Evolutionary conservation across 1,140 invertebrate species (phyloP).

Genomic region (Portunus trituberculatus): DNA sequence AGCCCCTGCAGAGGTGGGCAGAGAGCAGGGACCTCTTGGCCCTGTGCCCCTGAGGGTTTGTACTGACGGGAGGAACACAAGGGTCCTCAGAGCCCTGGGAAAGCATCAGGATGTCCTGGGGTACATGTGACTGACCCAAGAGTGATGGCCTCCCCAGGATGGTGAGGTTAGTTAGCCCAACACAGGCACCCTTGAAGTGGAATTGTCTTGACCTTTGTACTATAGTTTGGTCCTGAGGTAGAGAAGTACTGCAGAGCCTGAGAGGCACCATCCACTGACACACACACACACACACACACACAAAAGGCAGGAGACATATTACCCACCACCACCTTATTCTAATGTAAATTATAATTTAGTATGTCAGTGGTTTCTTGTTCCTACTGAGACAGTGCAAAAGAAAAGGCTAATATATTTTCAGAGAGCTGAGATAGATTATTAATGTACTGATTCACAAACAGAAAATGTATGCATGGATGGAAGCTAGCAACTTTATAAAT

Average conservation of each 20-base stretch:
- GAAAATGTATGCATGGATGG: no score
- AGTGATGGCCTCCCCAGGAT: neutral
- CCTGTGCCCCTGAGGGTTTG: constrained; percentile 1
- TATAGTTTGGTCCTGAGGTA: constrained; percentile 51
- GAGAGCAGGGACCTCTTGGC: neutral
- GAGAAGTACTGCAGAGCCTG: constrained; percentile 31
- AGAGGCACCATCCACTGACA: constrained; percentile 34
- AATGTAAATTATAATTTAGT: no score
- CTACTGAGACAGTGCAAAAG: no score
- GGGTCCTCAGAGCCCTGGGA: neutral
- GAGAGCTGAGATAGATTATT: no score
- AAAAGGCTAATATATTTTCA: no score
- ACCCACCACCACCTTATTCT: no score
- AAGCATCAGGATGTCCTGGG: neutral
- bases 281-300: constrained; percentile 18
- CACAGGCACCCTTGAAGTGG: neutral
- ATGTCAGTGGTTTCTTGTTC: no score
- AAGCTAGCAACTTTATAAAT: no score
- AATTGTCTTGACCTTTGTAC: constrained; percentile 47
- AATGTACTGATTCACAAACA: no score
- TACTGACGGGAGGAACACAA: constrained; percentile 9
- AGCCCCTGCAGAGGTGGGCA: neutral
- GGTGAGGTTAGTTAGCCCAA: neutral
- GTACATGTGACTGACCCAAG: neutral
- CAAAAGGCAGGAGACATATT: no score